Base-by-base conservation (phyloP, 2,113 vertebrate species). In the Neodontobutis hainanensis region DNA sequence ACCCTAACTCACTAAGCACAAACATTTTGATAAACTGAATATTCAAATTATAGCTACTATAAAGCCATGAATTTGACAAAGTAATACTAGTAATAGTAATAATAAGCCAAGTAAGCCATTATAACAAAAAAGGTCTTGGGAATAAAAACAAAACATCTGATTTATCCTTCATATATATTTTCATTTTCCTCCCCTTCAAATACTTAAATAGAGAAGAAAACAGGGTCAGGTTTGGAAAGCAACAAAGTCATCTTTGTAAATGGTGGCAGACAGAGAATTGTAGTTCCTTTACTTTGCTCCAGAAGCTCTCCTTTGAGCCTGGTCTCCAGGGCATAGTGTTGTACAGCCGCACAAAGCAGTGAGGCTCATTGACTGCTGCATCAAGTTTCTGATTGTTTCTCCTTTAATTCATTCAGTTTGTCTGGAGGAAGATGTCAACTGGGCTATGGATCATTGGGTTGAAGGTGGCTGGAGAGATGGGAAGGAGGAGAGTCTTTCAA, bases 341-440 rank as follows among this genome's bases (percentile, higher is more conserved):
- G 68, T 55, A 47, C 75, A 77, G 76, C 46, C 16, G 81, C 75
- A 78, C 50, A 75, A 85, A 91, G 93, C 86, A 92, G 90, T 91
- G 93, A 93, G 93, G 93, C 95, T 95, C 93, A 94, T 95, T 95
- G 94, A 96, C 94, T 96, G 94, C 94, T 95, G 94, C 94, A 96
- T 97, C 94, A 97, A 98, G 95, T 96, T 92, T 96, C 94, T 96
- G 94, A 96, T 97, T 98, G 95, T 96, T 93, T 94, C 94, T 95
- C 81, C 84, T 87, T 95, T 97, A 96, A 97, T 96, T 96, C 95
- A 97, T 97, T 95, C 95, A 94, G 94, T 94, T 93, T 94, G 94
- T 95, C 95, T 96, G 93, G 95, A 97, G 94, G 93, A 96, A 97
- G 95, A 97, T 95, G 96, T 98, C 96, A 98, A 95, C 93, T 96